Evolutionary conservation across 2,797 vertebrate species (phyloP), one percentile per base, ranked within the genome.

Genomic region (Gymnothorax javanicus): DNA sequence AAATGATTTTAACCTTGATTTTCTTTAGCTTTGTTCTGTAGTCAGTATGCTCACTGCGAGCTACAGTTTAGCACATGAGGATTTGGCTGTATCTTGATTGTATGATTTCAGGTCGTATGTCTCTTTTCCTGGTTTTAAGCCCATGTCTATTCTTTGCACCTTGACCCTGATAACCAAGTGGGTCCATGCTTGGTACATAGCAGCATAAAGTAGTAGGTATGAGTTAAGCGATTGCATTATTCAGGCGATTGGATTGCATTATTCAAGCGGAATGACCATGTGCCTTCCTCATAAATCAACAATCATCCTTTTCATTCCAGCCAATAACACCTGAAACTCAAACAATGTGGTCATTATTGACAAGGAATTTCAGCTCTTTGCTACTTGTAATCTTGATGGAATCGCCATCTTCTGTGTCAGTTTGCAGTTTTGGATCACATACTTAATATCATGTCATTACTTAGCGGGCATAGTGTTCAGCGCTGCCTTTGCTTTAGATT

Each of bases 211-310:
- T 7, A 56, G 50, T 52, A 81, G 77, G 52, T 81, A 81, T 81
- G 77, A 81, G 77, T 52, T 23, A 20, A 56, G 77, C 20, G 33
- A 43, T 43, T 43, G 20, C 23, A 12, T 54, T 20, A 56, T n/a
- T 81, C 20, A 81, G 20, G 77, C 15, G 77, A n/a, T n/a, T n/a
- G n/a, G n/a, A n/a, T n/a, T n/a, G 17, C 23, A 11, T 54, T 20
- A 56, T n/a, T 81, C 20, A 81, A 23, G 77, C 15, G 77, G 52
- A 50, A 81, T 83, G 82, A 83, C 56, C 7, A 60, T 17, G n/a
- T 27, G 57, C 25, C 52, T 83, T 83, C 57, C 56, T 83, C n/a
- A 13, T 83, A 83, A 83, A 83, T 83, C 82, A 56, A 58, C 82
- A 25, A 25, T 27, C 82, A 15, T 56, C 82, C 2, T 13, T 58